These are phyloP conservation scores for Ellobium chinense DNA, from an alignment of 2,888 invertebrate species.

Conservation along the genomic window DNA sequence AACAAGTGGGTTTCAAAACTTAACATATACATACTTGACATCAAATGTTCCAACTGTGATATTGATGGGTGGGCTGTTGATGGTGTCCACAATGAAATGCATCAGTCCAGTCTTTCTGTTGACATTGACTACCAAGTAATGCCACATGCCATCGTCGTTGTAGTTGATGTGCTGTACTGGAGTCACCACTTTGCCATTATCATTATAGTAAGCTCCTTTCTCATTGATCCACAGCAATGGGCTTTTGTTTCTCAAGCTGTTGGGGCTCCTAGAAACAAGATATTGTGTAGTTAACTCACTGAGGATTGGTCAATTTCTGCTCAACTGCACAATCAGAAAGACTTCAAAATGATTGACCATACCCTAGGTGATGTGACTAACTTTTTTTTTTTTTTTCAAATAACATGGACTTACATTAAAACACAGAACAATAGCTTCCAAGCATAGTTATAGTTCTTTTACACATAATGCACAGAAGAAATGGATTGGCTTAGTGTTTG, in stretches of 20 bases:
- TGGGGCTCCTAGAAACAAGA: conserved; percentile 44
- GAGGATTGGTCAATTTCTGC: no score
- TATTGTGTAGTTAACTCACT: no score
- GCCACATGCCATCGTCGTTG: conserved; percentile 67
- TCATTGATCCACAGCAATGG: conserved; percentile 59
- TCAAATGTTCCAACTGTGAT: conserved; percentile 12
- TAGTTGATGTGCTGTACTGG: conserved; percentile 20
- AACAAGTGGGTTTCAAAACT: neutral
- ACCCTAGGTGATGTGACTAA: no score
- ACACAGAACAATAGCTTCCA: no score
- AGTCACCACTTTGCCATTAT: neutral
- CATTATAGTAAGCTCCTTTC: conserved; percentile 40
- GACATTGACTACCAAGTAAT: conserved; percentile 60
- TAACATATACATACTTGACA: neutral
- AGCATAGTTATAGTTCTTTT: no score
- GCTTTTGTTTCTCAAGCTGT: conserved; percentile 52
- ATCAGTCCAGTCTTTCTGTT: conserved; percentile 51
- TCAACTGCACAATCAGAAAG: no score
- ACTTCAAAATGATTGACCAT: no score
- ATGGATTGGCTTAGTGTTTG: no score
- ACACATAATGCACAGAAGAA: no score
- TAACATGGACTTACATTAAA: no score
- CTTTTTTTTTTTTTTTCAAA: no score
- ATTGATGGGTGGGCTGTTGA: conserved; percentile 25
- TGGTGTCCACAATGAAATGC: conserved; percentile 56